Evolutionary conservation across 2,888 invertebrate genomes (phyloP).

Genomic region (Notodonta dromedarius): DNA sequence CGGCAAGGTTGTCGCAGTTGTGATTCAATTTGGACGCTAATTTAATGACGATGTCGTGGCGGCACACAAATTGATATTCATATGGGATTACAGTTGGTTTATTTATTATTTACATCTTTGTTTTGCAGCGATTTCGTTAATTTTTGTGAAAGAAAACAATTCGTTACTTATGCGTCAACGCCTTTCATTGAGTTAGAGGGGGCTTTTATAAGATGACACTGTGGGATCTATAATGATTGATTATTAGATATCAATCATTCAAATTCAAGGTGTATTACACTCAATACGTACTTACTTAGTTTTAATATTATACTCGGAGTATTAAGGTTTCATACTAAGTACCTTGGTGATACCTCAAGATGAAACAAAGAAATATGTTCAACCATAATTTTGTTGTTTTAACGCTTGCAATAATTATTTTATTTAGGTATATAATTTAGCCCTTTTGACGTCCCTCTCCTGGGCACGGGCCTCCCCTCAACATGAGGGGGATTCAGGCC

Average conservation of each 20-base stretch:
- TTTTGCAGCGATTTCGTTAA: slow-evolving; percentile 44
- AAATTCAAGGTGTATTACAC: not conserved
- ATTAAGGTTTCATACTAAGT: not conserved
- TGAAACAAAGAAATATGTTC: too few species aligned
- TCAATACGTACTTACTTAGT: not conserved
- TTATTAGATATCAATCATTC: slow-evolving; percentile 1
- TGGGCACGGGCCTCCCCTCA: too few species aligned
- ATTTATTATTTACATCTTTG: slow-evolving; percentile 69
- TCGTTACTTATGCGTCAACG: slow-evolving; percentile 23
- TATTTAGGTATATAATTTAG: too few species aligned
- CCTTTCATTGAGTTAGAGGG: slow-evolving; percentile 12
- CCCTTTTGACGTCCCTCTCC: too few species aligned
- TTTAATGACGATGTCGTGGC: slow-evolving; percentile 80
- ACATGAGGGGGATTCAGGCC: too few species aligned
- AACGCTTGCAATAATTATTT: too few species aligned
- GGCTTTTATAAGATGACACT: slow-evolving; percentile 1
- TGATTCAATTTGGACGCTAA: slow-evolving; percentile 84
- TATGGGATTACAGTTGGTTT: slow-evolving; percentile 76
- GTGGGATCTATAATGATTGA: slow-evolving; percentile 1
- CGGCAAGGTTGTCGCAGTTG: slow-evolving; percentile 82
- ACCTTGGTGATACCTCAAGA: too few species aligned
- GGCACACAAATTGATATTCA: slow-evolving; percentile 84
- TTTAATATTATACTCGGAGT: not conserved
- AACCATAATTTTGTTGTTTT: too few species aligned
- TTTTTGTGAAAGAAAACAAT: slow-evolving; percentile 41